These are phyloP conservation scores for Gobius niger DNA, from an alignment of 2,113 vertebrate species.

Conservation along the genomic window DNA sequence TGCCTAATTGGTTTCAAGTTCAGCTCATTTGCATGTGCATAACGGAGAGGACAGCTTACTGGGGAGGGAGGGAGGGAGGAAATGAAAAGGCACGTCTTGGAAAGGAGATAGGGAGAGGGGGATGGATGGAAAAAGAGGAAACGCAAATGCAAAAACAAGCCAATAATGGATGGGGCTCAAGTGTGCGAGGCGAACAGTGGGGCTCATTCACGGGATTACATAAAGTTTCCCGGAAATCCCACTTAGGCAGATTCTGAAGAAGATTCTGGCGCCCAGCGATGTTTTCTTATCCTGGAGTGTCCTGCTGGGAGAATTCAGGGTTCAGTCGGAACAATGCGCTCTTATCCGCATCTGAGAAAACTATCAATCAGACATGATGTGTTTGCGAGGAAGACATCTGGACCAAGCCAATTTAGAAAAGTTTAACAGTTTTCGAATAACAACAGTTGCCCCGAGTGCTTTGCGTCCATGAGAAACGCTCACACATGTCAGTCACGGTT, in stretches of 20 bases:
- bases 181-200: constrained; percentile 64
- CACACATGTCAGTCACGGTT: no score
- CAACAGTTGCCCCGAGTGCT: no score
- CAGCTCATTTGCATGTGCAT: constrained; percentile 65
- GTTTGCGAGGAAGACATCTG: no score
- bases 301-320: neutral
- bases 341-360: neutral
- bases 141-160: constrained; percentile 68
- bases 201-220: neutral
- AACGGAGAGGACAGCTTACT: constrained; percentile 59
- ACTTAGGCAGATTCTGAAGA: neutral
- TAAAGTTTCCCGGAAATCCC: neutral
- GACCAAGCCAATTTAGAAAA: no score
- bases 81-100: constrained; percentile 36
- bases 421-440: no score
- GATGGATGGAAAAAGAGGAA: constrained; percentile 48
- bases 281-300: neutral
- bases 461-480: no score
- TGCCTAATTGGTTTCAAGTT: constrained; percentile 66
- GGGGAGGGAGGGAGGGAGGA: no score
- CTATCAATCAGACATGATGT: no score
- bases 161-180: constrained; percentile 69
- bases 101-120: constrained; percentile 5
- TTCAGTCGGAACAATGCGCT: neutral
- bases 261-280: neutral